Percentiles rank a stretch among this genome's conserved stretches.
phyloP scores from a whole-genome alignment of 53 echinoderm and acorn worm species.

The Patiria pectinifera region DNA sequence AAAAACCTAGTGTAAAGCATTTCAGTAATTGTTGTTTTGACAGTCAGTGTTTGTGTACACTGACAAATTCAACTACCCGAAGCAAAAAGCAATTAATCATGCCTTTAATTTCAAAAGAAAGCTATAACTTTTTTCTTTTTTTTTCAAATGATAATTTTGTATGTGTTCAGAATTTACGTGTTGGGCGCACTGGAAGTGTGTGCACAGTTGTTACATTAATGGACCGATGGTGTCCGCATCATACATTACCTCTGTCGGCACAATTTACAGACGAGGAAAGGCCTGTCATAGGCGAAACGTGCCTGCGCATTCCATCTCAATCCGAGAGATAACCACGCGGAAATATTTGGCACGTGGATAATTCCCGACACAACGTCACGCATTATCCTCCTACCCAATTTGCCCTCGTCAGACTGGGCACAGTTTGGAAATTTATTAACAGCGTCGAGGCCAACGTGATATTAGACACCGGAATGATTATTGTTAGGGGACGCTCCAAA shows the following conservation, averaged over 20 bases:
- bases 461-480: conserved; percentile 29
- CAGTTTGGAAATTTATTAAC: conserved; percentile 39
- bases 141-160: conserved; percentile 1
- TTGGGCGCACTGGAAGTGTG: background rate
- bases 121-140: background rate
- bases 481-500: conserved; percentile 31
- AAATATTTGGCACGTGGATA: conserved; percentile 36
- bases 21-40: background rate
- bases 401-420: background rate
- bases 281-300: conserved; percentile 2
- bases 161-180: background rate
- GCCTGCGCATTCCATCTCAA: background rate
- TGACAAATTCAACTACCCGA: background rate
- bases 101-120: background rate
- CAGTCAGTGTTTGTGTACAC: background rate
- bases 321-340: background rate
- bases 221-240: background rate
- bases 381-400: background rate
- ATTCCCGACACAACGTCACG: conserved; percentile 35
- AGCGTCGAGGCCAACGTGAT: conserved; percentile 29
- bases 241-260: conserved; percentile 40
- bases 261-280: conserved; percentile 10
- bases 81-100: background rate
- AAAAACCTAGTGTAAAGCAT: too few species aligned
- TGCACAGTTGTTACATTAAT: conserved; percentile 40